Evolutionary conservation across 2,113 vertebrate species (phyloP).

Genomic region (Thymallus thymallus): DNA sequence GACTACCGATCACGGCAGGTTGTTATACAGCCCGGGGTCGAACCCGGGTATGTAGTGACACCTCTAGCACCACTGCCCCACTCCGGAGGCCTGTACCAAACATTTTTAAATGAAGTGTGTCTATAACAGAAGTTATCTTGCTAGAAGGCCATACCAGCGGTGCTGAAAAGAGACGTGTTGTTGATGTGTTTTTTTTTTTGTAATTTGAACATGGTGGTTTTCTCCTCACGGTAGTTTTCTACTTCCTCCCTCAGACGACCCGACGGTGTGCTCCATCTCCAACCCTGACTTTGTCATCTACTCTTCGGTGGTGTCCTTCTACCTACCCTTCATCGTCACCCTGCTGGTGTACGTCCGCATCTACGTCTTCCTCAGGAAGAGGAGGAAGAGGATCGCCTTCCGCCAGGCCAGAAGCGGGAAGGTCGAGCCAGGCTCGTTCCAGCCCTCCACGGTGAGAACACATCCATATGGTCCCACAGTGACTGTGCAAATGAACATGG

Average conservation of each 20-base stretch:
- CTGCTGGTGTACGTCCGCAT: slow-evolving; percentile 91
- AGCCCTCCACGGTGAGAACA: slow-evolving; percentile 57
- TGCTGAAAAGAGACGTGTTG: no score
- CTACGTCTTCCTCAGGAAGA: slow-evolving; percentile 86
- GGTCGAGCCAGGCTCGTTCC: slow-evolving; percentile 59
- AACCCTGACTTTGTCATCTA: slow-evolving; percentile 93
- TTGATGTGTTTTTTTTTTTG: no score
- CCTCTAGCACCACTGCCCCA: no score
- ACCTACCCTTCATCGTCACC: slow-evolving; percentile 89
- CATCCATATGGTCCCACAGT: background rate
- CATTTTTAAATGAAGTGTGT: no score
- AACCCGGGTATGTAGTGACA: no score
- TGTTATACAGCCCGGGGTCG: no score
- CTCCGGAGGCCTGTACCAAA: no score
- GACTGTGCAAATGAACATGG: background rate
- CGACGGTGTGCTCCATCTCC: slow-evolving; percentile 90
- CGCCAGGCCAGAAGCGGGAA: slow-evolving; percentile 84
- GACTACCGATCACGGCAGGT: no score
- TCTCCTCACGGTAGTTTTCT: background rate
- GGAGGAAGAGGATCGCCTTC: slow-evolving; percentile 82
- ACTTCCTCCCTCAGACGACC: slow-evolving; percentile 73
- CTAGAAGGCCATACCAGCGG: no score
- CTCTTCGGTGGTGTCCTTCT: slow-evolving; percentile 95
- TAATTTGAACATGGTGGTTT: background rate
- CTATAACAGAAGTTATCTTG: no score